phyloP scores from a whole-genome alignment of 2,888 invertebrate genomes.

The Eulithis prunata region DNA sequence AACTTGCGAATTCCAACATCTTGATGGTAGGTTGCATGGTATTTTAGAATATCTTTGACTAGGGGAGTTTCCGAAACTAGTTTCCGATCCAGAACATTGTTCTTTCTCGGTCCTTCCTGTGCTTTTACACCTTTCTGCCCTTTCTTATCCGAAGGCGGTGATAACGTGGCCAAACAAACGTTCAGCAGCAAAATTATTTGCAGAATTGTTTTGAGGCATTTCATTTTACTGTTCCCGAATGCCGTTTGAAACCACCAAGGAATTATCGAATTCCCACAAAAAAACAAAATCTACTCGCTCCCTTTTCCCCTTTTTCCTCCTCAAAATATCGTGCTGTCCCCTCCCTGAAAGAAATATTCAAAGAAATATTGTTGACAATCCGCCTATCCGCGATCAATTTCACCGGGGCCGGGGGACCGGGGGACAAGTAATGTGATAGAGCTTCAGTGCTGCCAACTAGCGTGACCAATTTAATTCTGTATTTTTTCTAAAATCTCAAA shows the following conservation, averaged over 20 bases:
- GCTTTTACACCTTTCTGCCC: conserved; percentile 75
- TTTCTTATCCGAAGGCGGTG: conserved; percentile 77
- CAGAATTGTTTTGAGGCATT: conserved; percentile 62
- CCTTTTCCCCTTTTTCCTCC: neutral
- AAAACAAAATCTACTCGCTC: neutral
- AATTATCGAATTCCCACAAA: conserved; percentile 10
- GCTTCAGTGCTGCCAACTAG: too few species aligned
- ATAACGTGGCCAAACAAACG: conserved; percentile 74
- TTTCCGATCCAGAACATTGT: conserved; percentile 88
- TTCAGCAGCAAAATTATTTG: conserved; percentile 67
- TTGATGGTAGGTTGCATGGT: conserved; percentile 90
- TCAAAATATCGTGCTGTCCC: neutral
- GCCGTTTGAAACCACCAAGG: neutral
- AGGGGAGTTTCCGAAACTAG: conserved; percentile 88
- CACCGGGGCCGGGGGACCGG: neutral
- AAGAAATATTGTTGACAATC: neutral
- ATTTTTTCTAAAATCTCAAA: too few species aligned
- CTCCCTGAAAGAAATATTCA: neutral
- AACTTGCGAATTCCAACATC: conserved; percentile 87
- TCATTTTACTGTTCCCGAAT: conserved; percentile 52
- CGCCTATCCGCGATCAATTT: conserved; percentile 15
- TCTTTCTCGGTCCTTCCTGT: conserved; percentile 84
- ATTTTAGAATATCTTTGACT: conserved; percentile 89
- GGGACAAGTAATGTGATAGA: too few species aligned
- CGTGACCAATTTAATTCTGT: too few species aligned